Evolutionary conservation across 2,113 vertebrate species (phyloP).

Genomic region (Apistogramma diplotaenia): DNA sequence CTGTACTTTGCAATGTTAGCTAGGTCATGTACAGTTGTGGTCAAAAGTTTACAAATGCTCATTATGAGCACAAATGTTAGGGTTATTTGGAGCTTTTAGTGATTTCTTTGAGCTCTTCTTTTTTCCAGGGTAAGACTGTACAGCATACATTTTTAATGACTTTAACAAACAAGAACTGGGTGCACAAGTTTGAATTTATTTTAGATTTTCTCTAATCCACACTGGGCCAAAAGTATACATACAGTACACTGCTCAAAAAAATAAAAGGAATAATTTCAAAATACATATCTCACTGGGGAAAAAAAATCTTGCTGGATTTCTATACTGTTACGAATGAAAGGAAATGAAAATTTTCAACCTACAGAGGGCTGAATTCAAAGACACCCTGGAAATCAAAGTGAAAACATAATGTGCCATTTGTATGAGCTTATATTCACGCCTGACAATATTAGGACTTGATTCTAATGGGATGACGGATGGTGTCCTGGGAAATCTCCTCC

Average conservation of each 20-base stretch:
- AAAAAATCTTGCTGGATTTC: no score
- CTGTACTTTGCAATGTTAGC: background rate
- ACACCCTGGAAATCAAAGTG: no score
- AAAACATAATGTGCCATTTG: no score
- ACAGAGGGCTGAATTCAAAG: no score
- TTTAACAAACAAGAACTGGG: background rate
- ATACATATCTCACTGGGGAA: no score
- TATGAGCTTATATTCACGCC: no score
- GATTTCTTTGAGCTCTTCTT: fast-evolving
- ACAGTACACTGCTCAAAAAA: background rate
- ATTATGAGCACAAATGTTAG: background rate
- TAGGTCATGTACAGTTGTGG: background rate
- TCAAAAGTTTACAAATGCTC: background rate
- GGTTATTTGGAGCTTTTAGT: background rate
- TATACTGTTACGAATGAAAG: no score
- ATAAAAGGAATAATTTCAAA: no score
- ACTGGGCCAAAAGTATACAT: background rate
- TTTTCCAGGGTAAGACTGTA: background rate
- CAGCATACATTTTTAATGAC: fast-evolving
- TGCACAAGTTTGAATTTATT: background rate
- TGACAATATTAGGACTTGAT: no score
- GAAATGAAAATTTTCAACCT: no score
- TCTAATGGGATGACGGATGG: no score
- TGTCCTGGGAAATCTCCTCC: no score
- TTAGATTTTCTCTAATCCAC: background rate